Conservation (phyloP, 2,113 vertebrate genomes). For the Phalacrocorax pelagicus region DNA sequence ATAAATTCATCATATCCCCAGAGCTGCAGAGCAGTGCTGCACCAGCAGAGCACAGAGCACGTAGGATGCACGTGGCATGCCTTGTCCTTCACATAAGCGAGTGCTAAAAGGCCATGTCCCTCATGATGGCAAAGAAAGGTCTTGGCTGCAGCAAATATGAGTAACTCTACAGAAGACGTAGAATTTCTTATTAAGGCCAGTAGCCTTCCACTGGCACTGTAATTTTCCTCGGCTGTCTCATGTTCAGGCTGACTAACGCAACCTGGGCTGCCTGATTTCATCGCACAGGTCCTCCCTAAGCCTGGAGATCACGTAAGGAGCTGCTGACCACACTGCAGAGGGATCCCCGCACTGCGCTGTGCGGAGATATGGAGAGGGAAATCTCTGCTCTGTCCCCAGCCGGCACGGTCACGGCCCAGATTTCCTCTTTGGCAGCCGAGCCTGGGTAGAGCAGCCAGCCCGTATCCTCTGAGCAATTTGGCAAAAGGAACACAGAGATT, state of each 20-base stretch:
- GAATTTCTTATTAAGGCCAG: not conserved
- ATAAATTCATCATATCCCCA: not conserved
- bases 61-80: not conserved
- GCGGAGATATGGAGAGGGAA: not conserved
- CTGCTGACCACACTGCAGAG: not conserved
- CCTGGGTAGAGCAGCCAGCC: not conserved
- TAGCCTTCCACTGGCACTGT: not conserved
- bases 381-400: not conserved
- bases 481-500: not conserved
- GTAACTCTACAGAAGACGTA: not conserved
- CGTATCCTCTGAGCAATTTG: not conserved
- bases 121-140: not conserved
- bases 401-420: not conserved
- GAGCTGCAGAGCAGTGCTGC: not conserved
- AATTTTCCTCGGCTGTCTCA: not conserved
- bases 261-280: not conserved
- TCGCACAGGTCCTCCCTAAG: not conserved
- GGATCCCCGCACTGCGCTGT: not conserved
- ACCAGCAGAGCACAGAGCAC: not conserved
- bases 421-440: not conserved
- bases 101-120: not conserved
- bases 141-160: not conserved
- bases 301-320: not conserved
- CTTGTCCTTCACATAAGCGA: accelerated
- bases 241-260: not conserved